Evolutionary conservation across 2,113 vertebrate species (phyloP).

Genomic region (Clarias gariepinus): DNA sequence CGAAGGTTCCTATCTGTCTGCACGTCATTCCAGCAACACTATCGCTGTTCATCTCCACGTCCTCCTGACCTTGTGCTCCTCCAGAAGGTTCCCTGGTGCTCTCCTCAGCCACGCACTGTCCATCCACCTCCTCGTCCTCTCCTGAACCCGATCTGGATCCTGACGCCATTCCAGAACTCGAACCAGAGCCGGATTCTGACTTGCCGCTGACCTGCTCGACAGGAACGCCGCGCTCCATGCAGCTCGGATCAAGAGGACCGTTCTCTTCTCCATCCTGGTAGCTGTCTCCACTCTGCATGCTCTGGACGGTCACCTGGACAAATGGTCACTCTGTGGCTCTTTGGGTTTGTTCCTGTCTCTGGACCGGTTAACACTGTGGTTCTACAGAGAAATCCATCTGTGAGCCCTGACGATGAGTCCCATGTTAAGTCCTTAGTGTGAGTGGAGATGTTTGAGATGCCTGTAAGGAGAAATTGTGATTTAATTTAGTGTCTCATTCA

Average conservation of each 20-base stretch:
- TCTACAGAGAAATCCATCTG: constrained; percentile 31
- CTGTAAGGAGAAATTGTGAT: not conserved
- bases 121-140: constrained; percentile 24
- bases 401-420: not conserved
- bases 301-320: not conserved
- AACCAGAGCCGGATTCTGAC: not conserved
- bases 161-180: not conserved
- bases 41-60: constrained; percentile 55
- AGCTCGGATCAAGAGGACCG: not conserved
- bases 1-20: constrained; percentile 39
- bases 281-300: constrained; percentile 37
- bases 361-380: not conserved
- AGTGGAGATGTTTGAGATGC: not conserved
- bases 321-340: not conserved
- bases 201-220: not conserved
- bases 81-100: constrained; percentile 39
- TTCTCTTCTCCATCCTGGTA: constrained; percentile 43
- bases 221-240: not conserved
- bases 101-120: constrained; percentile 43
- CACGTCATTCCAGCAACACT: not conserved
- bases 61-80: constrained; percentile 59
- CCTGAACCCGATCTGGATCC: constrained; percentile 25
- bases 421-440: not conserved
- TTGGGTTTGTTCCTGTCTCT: not conserved
- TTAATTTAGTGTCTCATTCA: not conserved